Evolutionary conservation across 35 echinoderm and acorn worm genomes (phyloP).

Genomic region (Acanthaster planci): DNA sequence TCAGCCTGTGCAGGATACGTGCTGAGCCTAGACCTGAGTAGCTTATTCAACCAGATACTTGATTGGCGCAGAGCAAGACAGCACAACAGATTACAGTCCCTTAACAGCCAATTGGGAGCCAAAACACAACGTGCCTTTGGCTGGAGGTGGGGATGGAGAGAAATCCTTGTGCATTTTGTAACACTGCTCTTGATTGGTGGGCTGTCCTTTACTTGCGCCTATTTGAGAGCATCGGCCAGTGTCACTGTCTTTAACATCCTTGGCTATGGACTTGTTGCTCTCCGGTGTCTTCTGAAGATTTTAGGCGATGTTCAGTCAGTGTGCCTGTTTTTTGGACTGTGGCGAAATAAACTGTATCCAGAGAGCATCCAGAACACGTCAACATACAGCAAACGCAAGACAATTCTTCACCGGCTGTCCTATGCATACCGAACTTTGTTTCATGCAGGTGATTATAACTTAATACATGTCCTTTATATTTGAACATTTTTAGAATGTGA

Average conservation of each 20-base stretch:
- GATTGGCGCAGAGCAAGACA: slow-evolving; percentile 28
- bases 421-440: slow-evolving; percentile 60
- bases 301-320: slow-evolving; percentile 58
- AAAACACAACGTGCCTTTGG: slow-evolving; percentile 49
- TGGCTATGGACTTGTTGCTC: slow-evolving; percentile 49
- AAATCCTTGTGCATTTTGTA: slow-evolving; percentile 61
- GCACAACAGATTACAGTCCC: not conserved
- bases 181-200: slow-evolving; percentile 57
- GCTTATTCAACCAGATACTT: slow-evolving; percentile 56
- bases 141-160: slow-evolving; percentile 70
- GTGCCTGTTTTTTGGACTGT: slow-evolving; percentile 75
- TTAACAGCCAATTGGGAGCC: slow-evolving; percentile 36
- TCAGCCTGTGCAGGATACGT: slow-evolving; percentile 72
- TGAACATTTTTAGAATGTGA: too few relatives aligned
- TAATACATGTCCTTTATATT: too few relatives aligned
- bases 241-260: slow-evolving; percentile 31
- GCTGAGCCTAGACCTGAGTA: slow-evolving; percentile 66
- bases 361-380: slow-evolving; percentile 49
- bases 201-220: slow-evolving; percentile 35
- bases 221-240: slow-evolving; percentile 1
- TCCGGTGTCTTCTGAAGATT: slow-evolving; percentile 54
- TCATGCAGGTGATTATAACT: slow-evolving; percentile 67
- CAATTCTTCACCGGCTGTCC: slow-evolving; percentile 45
- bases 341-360: slow-evolving; percentile 80
- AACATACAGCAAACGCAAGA: slow-evolving; percentile 75